Evolutionary conservation across 2,797 vertebrate genomes (phyloP).

Genomic region (Bucorvus abyssinicus): DNA sequence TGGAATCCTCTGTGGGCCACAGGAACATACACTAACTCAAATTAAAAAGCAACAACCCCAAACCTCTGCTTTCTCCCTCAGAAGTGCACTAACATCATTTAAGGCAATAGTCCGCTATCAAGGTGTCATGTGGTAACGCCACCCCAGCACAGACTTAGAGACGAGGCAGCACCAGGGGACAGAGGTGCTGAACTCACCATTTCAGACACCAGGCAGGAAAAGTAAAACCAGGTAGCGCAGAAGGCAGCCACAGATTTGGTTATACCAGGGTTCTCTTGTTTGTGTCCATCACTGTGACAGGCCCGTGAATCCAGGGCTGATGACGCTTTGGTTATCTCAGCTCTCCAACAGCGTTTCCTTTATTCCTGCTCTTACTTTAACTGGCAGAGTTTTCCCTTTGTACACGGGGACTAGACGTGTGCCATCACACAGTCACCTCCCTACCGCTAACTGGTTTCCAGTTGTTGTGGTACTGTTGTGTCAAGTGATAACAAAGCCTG

Average conservation of each 20-base stretch:
- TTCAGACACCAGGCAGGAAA: not conserved
- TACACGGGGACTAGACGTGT: not conserved
- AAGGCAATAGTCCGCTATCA: not conserved
- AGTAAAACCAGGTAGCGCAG: not conserved
- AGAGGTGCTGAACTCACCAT: not conserved
- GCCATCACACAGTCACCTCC: not conserved
- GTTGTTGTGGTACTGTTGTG: not conserved
- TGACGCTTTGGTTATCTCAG: not conserved
- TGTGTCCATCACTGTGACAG: not conserved
- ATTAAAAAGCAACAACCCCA: not conserved
- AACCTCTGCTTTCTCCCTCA: not conserved
- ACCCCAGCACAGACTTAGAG: not conserved
- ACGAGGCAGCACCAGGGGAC: not conserved
- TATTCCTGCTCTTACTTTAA: not conserved
- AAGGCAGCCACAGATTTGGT: not conserved
- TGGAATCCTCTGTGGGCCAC: conserved; percentile 9
- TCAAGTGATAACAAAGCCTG: not conserved
- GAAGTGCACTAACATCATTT: not conserved
- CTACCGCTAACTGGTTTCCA: not conserved
- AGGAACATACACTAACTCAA: not conserved
- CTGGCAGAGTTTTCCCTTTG: not conserved
- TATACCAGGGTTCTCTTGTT: not conserved
- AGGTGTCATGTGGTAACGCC: not conserved
- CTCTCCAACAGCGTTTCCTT: not conserved
- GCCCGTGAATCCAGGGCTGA: not conserved